These are phyloP conservation scores for Mactromeris polynyma DNA, from an alignment of 2,888 invertebrate genomes.

Conservation along the genomic window DNA sequence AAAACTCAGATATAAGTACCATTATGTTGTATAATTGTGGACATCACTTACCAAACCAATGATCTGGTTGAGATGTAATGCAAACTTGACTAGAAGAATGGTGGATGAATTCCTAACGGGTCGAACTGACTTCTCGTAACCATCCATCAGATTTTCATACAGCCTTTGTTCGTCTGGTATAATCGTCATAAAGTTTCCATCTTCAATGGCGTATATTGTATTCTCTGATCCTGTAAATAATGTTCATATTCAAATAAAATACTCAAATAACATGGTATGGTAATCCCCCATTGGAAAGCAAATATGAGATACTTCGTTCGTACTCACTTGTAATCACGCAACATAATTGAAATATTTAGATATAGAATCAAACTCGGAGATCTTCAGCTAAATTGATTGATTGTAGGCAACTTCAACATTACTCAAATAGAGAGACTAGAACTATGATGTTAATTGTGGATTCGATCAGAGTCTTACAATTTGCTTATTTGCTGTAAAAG, in stretches of 20 bases:
- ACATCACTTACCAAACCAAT: slow-evolving; percentile 88
- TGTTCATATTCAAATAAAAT: neutral
- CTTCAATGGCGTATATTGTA: neutral
- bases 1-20: no score
- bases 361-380: neutral
- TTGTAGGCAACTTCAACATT: neutral
- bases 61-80: slow-evolving; percentile 89
- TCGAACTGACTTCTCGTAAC: slow-evolving; percentile 89
- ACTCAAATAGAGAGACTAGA: neutral
- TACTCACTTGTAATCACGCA: neutral
- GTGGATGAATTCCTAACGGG: slow-evolving; percentile 88
- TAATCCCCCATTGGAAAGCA: neutral
- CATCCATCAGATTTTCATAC: slow-evolving; percentile 87
- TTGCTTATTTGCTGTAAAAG: no score
- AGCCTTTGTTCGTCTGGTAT: slow-evolving; percentile 87
- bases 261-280: neutral
- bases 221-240: neutral
- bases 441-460: no score
- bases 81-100: slow-evolving; percentile 88
- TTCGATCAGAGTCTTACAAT: no score
- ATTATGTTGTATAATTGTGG: no score
- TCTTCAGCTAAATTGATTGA: neutral
- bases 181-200: slow-evolving; percentile 7
- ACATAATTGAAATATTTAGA: neutral
- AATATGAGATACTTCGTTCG: neutral